These are phyloP conservation scores for Drosophila jambulina DNA, from an alignment of 1,140 invertebrate species.

Conservation along the genomic window DNA sequence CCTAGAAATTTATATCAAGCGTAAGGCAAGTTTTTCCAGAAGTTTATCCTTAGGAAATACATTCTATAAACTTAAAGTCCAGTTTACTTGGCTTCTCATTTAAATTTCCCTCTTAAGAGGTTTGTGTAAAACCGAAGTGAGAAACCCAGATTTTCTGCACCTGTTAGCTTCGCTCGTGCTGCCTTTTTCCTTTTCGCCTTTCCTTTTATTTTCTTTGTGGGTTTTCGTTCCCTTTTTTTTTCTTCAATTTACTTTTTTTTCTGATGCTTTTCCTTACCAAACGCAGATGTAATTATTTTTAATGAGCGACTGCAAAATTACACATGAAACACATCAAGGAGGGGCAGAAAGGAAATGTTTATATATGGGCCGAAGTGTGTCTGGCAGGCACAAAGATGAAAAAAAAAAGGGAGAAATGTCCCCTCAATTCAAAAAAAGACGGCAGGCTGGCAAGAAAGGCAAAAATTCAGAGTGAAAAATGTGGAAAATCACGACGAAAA, in stretches of 20 bases:
- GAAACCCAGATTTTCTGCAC: conserved; percentile 55
- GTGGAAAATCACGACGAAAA: conserved; percentile 45
- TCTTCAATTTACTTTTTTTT: conserved; percentile 15
- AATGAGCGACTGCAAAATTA: conserved; percentile 82
- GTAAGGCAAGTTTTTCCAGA: neutral
- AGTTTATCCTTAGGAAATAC: neutral
- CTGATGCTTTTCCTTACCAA: conserved; percentile 57
- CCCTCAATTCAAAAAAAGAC: conserved; percentile 24
- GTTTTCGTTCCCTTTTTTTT: conserved; percentile 13
- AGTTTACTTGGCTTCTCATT: conserved; percentile 4
- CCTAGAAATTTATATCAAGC: neutral
- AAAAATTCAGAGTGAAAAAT: conserved; percentile 33
- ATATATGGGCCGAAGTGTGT: conserved; percentile 66
- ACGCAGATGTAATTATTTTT: conserved; percentile 83
- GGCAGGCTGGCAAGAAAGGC: conserved; percentile 31
- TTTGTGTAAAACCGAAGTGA: conserved; percentile 16
- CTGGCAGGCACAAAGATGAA: conserved; percentile 28
- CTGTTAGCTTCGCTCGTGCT: conserved; percentile 54
- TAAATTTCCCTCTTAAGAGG: conserved; percentile 19
- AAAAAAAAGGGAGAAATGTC: conserved; percentile 33
- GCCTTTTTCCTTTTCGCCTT: conserved; percentile 52
- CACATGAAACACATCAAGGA: conserved; percentile 68
- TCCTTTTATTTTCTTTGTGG: conserved; percentile 48
- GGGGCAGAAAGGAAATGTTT: conserved; percentile 18
- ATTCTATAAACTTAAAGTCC: conserved; percentile 6